A percentile compares a stretch with the other conserved stretches of the same genome.
These are phyloP conservation scores for Pterostichus niger DNA, from an alignment of 2,888 invertebrate species.

Conservation along the genomic window DNA sequence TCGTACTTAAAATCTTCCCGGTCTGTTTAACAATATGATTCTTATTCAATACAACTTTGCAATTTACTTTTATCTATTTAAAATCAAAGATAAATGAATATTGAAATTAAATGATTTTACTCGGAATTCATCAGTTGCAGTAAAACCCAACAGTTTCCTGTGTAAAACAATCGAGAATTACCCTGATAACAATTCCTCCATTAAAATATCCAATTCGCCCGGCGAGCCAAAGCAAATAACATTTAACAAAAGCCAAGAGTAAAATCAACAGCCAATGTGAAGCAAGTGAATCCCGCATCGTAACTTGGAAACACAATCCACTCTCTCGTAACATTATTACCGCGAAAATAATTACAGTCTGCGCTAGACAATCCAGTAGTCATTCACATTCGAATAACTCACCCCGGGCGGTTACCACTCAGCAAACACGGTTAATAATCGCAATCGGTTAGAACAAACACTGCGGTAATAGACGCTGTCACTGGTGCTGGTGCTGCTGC, in stretches of 20 bases:
- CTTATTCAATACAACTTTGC: too few relatives aligned
- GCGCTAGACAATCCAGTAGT: slow-evolving; percentile 41
- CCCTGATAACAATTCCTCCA: neutral
- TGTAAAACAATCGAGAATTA: too few relatives aligned
- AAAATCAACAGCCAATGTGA: slow-evolving; percentile 11
- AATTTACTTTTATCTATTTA: too few relatives aligned
- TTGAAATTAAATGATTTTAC: too few relatives aligned
- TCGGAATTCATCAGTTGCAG: too few relatives aligned
- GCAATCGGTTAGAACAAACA: slow-evolving; percentile 23
- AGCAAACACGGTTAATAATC: slow-evolving; percentile 25
- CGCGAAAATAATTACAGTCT: slow-evolving; percentile 57
- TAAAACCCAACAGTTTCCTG: too few relatives aligned
- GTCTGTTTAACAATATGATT: too few relatives aligned
- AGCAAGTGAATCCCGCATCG: neutral
- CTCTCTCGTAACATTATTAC: slow-evolving; percentile 29
- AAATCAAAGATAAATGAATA: too few relatives aligned
- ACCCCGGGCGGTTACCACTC: neutral
- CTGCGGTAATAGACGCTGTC: slow-evolving; percentile 6
- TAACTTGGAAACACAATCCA: slow-evolving; percentile 21
- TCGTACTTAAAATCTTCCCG: too few relatives aligned
- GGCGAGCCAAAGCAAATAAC: slow-evolving; percentile 2
- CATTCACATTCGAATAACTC: too few relatives aligned
- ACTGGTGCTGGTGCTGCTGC: neutral
- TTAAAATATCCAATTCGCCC: neutral
- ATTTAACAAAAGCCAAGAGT: slow-evolving; percentile 15